Conservation (phyloP, 2,797 vertebrate species). For the Zenarchopterus dispar region DNA sequence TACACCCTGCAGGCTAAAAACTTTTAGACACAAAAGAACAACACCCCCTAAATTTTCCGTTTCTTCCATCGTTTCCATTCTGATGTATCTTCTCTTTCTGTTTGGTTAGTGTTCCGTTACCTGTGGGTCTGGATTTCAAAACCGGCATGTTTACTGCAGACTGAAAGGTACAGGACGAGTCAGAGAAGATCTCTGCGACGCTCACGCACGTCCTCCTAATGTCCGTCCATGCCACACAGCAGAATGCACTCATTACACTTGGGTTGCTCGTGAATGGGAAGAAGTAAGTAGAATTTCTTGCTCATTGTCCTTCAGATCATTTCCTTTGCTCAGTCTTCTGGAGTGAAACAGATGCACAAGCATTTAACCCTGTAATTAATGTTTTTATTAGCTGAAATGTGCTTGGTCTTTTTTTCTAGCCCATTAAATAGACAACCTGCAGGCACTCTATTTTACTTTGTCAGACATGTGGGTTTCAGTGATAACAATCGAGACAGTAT, state of each 20-base stretch:
- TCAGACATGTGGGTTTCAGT: constrained; percentile 40
- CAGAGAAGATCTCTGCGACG: constrained; percentile 78
- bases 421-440: constrained; percentile 50
- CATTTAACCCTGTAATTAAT: constrained; percentile 1
- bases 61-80: not conserved
- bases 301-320: not conserved
- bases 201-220: constrained; percentile 57
- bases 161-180: constrained; percentile 82
- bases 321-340: constrained; percentile 9
- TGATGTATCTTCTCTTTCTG: constrained; percentile 25
- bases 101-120: constrained; percentile 89
- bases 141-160: constrained; percentile 87
- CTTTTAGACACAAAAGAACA: no score
- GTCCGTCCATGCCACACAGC: constrained; percentile 76
- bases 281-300: constrained; percentile 80
- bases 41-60: not conserved
- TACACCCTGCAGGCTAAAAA: no score
- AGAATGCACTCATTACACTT: constrained; percentile 82
- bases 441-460: constrained; percentile 22
- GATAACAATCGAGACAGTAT: constrained; percentile 63
- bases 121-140: constrained; percentile 88
- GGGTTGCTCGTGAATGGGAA: constrained; percentile 84
- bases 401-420: constrained; percentile 19
- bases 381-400: constrained; percentile 54
- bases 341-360: constrained; percentile 44